Conservation (phyloP, 2,797 vertebrate species). For the Cryptoblepharus egeriae region DNA sequence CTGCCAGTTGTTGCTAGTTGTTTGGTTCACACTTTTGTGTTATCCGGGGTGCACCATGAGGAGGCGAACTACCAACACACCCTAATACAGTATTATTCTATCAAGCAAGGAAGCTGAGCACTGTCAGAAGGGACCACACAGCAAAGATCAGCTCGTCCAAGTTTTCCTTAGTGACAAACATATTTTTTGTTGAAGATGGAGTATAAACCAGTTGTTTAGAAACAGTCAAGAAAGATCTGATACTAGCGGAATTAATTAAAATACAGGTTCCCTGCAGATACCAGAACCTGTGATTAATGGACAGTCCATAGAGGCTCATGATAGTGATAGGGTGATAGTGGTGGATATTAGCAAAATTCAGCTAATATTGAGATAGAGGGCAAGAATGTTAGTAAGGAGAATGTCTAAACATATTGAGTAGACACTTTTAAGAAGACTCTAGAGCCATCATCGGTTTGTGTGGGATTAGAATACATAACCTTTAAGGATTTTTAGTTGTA, state of each 20-base stretch:
- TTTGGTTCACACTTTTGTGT: too few species aligned
- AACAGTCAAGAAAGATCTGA: too few species aligned
- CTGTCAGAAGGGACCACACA: background rate
- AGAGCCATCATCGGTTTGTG: background rate
- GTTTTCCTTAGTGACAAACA: background rate
- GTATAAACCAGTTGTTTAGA: background rate
- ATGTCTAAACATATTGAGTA: background rate
- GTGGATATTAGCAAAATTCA: too few species aligned
- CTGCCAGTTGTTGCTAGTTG: too few species aligned
- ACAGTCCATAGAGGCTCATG: too few species aligned
- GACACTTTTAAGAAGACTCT: background rate
- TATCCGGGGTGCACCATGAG: too few species aligned
- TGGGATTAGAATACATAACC: background rate
- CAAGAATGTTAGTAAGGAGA: background rate
- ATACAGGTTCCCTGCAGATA: too few species aligned
- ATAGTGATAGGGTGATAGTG: too few species aligned
- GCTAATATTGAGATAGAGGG: background rate
- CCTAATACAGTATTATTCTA: too few species aligned
- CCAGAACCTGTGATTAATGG: too few species aligned
- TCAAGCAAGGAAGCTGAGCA: background rate
- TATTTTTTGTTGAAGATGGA: background rate
- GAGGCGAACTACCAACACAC: too few species aligned
- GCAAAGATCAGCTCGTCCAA: background rate
- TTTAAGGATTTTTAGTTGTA: background rate
- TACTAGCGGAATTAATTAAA: background rate